Evolutionary conservation across 2,797 vertebrate genomes (phyloP).

Genomic region (Channallabes apus): DNA sequence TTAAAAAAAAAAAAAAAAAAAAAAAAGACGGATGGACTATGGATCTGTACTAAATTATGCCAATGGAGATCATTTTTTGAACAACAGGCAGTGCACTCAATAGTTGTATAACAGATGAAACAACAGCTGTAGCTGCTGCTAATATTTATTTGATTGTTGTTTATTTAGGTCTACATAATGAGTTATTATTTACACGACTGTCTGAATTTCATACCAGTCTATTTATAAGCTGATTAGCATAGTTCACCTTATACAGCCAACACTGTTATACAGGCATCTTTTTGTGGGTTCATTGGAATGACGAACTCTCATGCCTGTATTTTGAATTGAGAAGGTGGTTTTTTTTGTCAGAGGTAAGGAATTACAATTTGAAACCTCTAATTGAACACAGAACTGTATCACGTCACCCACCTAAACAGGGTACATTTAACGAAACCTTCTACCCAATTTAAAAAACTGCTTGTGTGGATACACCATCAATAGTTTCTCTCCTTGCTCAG

Average conservation of each 20-base stretch:
- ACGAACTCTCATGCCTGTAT: not conserved
- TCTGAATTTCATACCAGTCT: not conserved
- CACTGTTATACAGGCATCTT: not conserved
- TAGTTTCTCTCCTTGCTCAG: not conserved
- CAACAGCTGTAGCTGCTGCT: not conserved
- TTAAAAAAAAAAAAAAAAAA: too few species aligned
- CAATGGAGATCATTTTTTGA: not conserved
- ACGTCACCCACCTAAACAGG: not conserved
- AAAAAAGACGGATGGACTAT: not conserved
- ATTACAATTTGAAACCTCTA: too few species aligned
- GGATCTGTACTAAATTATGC: not conserved
- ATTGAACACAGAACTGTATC: not conserved
- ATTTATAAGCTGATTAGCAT: not conserved
- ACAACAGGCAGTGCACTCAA: too few species aligned
- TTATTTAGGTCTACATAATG: not conserved
- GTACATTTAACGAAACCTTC: not conserved
- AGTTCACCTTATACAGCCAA: not conserved
- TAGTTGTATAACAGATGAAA: not conserved
- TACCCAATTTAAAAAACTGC: not conserved
- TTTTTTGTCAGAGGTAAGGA: too few species aligned
- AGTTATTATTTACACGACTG: not conserved
- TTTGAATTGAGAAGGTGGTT: too few species aligned
- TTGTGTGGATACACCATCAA: not conserved
- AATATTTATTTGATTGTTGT: slow-evolving; percentile 14
- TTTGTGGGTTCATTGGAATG: not conserved